Conservation (phyloP, 2,113 vertebrate species). For the Pluvialis apricaria region DNA sequence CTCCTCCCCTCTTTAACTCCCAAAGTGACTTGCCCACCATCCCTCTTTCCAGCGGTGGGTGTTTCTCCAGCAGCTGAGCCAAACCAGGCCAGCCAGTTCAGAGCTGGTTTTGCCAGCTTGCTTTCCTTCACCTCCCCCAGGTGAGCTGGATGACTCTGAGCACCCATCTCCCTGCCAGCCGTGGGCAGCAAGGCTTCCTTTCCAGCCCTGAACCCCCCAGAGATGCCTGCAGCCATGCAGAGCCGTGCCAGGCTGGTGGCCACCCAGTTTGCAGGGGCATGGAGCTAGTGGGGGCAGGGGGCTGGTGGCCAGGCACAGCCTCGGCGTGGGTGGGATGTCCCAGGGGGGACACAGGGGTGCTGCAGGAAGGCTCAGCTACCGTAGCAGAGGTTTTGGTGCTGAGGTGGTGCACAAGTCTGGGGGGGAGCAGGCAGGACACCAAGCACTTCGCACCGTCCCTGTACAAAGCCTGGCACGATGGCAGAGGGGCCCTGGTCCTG, state of each 20-base stretch:
- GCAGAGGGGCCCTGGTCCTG: not conserved
- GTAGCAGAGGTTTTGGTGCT: not conserved
- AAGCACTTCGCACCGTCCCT: too few relatives aligned
- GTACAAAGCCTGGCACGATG: not conserved
- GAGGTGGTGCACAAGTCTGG: rapidly evolving
- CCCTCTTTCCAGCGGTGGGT: not conserved
- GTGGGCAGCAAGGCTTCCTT: not conserved
- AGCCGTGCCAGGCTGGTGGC: not conserved
- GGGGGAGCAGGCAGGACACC: not conserved
- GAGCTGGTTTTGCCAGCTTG: not conserved
- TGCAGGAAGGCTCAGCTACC: not conserved
- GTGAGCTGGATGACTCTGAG: not conserved
- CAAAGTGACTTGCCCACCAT: not conserved
- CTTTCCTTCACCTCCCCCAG: not conserved
- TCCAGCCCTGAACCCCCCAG: not conserved
- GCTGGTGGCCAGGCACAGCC: too few relatives aligned
- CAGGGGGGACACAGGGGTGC: rapidly evolving
- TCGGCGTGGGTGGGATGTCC: not conserved
- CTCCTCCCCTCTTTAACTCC: not conserved
- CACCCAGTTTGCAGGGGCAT: rapidly evolving
- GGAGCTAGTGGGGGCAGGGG: not conserved
- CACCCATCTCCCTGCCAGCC: not conserved
- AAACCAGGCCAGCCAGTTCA: not conserved
- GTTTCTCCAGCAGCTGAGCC: not conserved
- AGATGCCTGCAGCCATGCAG: not conserved